Percentiles rank a stretch among this genome's conserved stretches.
These are phyloP conservation scores for Perizoma flavofasciatum DNA, from an alignment of 2,888 invertebrate species.

Conservation along the genomic window DNA sequence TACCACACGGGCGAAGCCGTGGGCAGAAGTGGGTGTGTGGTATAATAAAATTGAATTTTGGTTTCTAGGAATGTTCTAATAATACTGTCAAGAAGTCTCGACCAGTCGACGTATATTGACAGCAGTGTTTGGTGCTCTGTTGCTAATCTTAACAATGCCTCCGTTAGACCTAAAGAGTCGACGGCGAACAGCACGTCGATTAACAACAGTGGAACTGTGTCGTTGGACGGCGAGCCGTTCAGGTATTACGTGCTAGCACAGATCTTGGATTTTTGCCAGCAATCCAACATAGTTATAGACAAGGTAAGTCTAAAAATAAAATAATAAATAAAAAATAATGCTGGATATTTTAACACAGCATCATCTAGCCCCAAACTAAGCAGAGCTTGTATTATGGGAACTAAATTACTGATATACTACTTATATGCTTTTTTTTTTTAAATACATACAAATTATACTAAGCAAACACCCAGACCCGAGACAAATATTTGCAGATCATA, in stretches of 20 bases:
- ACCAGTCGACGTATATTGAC: not conserved
- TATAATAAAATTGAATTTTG: not conserved
- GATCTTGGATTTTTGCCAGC: constrained; percentile 14
- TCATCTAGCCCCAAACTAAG: too few relatives aligned
- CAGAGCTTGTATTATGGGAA: too few relatives aligned
- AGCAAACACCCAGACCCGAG: too few relatives aligned
- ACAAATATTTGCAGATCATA: too few relatives aligned
- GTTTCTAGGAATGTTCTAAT: constrained; percentile 17
- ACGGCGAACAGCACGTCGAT: too few relatives aligned
- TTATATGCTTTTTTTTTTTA: too few relatives aligned
- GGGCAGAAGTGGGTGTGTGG: too few relatives aligned
- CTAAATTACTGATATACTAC: too few relatives aligned
- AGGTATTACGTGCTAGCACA: constrained; percentile 8
- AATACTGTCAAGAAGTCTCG: not conserved
- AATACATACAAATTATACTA: too few relatives aligned
- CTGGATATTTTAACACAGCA: too few relatives aligned
- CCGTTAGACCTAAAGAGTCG: not conserved
- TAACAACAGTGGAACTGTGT: not conserved
- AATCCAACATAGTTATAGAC: not conserved
- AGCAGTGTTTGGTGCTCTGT: constrained; percentile 2
- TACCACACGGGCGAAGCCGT: too few relatives aligned
- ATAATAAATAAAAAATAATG: too few relatives aligned
- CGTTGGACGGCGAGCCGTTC: not conserved
- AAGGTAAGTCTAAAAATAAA: constrained; percentile 11
- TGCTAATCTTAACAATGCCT: not conserved